Evolutionary conservation across 2,113 vertebrate genomes (phyloP), one percentile per base, ranked within the genome.

Genomic region (Bufo bufo): DNA sequence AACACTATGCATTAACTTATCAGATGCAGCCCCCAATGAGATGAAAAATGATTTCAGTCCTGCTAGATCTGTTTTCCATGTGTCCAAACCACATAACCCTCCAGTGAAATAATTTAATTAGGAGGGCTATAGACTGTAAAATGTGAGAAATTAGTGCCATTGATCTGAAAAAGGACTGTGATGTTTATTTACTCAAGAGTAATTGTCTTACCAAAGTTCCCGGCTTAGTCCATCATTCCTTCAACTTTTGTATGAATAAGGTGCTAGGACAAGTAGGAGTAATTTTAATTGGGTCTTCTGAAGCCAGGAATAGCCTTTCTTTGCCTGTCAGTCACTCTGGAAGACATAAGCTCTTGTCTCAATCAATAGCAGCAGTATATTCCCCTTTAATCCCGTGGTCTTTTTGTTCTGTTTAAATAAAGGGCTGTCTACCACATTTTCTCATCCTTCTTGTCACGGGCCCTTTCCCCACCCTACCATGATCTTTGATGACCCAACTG

Each of bases 281-380:
- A 91, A 91, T 91, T 93, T 93, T 93, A 94, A 94, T 93, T 92
- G 92, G 92, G 92, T 91, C 92, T 93, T 94, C 91, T 93, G 93
- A 92, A 92, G 92, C 90, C 90, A 87, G 91, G 91, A 92, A 92
- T 93, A 89, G 91, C 91, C 93, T 93, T 92, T 92, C 92, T 92
- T 90, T 93, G 6, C 90, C 92, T 93, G 92, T 93, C 92, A 93
- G 89, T 92, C 92, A 93, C 90, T 74, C 88, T 90, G 92, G 92
- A 92, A 92, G 93, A 92, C 91, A 93, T 90, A 88, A 88, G 90
- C 93, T 93, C 93, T 93, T 92, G 91, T 93, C 91, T 93, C 90
- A 92, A 91, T 94, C 92, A 93, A 92, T 93, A 92, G 93, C 89
- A 91, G 93, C 92, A 92, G 92, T 93, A 92, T 91, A 93, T 91